Base-by-base conservation (phyloP, 2,113 vertebrate species). In the Mohoua ochrocephala region DNA sequence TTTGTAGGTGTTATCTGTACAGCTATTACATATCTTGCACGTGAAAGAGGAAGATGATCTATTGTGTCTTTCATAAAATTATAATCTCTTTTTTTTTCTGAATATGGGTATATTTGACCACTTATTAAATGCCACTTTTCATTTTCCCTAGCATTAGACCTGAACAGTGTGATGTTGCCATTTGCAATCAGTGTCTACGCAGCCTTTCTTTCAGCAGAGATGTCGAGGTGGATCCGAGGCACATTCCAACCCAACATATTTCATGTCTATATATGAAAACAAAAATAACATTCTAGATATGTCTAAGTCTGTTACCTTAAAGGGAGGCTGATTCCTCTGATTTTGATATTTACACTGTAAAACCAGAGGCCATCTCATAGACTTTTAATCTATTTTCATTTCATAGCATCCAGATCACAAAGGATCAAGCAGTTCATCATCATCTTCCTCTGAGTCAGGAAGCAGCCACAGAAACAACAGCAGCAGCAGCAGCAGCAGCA, bases 401-500 rank as follows among this genome's bases (percentile, higher is more conserved):
- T 92, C 47, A 15, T 9, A 97, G 96, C 88, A 89, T 81, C 78
- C 47, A 44, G 26, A 64, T 31, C 31, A 15, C 56, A 81, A 94
- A 68, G 31, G 37, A 17, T 63, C 87, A 80, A 78, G 91, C 69
- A 75, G 76, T 22, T 95, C 84, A 42, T 89, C 45, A 1, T 92
- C 97, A 20, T 91, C 96, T 65, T 96, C 96, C 39, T 96, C 95
- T n/a, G 91, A 93, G 42, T 24, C 26, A 0, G 85, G 60, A 67
- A 92, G 89, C 73, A 83, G 53, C 27, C 35, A 28, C 56, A 73
- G 54, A 16, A 89, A 44, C 39, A 94, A 69, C 31, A 92, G 69
- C 69, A 63, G 56, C 42, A 45, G 41, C 3, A 41, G 22, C 47
- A 52, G 68, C 45, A 91, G 47, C 10, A 80, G 63, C 15, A 91